Evolutionary conservation across 2,797 vertebrate species (phyloP), one percentile per base, ranked within the genome.

Genomic region (Melanotaenia trifasciata): DNA sequence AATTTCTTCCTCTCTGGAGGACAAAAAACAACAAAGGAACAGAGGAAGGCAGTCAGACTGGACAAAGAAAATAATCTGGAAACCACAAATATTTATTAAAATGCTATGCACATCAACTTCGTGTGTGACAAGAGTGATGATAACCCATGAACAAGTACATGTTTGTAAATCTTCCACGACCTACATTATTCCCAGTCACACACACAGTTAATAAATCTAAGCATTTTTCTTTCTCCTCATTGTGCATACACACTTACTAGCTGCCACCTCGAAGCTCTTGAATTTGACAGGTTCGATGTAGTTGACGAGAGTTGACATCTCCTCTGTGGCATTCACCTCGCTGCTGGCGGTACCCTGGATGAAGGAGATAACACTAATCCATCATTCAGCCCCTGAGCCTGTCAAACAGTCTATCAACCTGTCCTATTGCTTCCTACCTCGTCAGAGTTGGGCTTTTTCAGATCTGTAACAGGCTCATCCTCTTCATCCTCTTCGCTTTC

Each of bases 231-330:
- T 14, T 67, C 40, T 58, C 59, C 47, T 38, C 3, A 13, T 63
- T 54, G 33, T 30, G 9, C 63, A 62, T 33, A 8, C 71, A 59
- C 54, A 95, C 96, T 96, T 86, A 98, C 97, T 96, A 67, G 79
- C 74, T 61, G 97, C 95, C 30, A 90, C 89, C 33, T 95, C 94
- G 1, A 98, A 98, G 80, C 87, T 94, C 86, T 97, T 97, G 90
- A 98, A 98, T 84, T 98, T 98, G 86, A 98, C 96, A 0, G 97
- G 97, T 76, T 98, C 96, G 0, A 96, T 93, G 83, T 98, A 97
- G 90, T 97, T 98, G 83, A 98, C 97, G 0, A 98, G 92, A 0
- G 92, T 97, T 0, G 97, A 98, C 97, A 98, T 98, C 89, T 97
- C 97, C 89, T 98, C 96, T 0, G 97, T 98, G 78, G 97, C 97